These are phyloP conservation scores for Volucella bombylans DNA, from an alignment of 2,888 invertebrate genomes.

Conservation along the genomic window DNA sequence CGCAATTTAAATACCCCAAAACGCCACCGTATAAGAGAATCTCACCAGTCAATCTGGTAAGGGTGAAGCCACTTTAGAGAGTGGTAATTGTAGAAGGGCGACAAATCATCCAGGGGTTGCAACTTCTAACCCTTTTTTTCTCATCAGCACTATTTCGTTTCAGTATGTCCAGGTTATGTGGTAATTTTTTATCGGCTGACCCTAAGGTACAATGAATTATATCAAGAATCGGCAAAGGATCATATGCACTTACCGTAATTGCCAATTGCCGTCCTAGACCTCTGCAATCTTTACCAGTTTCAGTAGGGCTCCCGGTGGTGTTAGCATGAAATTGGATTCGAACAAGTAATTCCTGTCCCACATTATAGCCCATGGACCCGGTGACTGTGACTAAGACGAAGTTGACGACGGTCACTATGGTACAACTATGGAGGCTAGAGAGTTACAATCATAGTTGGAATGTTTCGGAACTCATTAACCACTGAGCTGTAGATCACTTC, in stretches of 20 bases:
- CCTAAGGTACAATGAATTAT: conserved; percentile 71
- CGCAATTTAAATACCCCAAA: conserved; percentile 75
- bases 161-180: conserved; percentile 1
- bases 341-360: conserved; percentile 60
- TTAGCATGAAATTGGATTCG: conserved; percentile 65
- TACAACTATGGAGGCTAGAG: conserved; percentile 34
- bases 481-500: conserved; percentile 55
- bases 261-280: conserved; percentile 68
- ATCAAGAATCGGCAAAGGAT: conserved; percentile 66
- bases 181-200: conserved; percentile 63
- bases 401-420: conserved; percentile 31
- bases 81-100: conserved; percentile 70
- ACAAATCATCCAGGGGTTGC: conserved; percentile 64
- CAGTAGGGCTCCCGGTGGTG: conserved; percentile 40
- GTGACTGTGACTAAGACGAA: conserved; percentile 41
- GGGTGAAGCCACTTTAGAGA: conserved; percentile 64
- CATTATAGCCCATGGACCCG: conserved; percentile 18
- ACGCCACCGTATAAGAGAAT: neutral
- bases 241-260: conserved; percentile 73
- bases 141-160: neutral
- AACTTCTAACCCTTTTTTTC: conserved; percentile 56
- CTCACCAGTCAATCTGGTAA: neutral
- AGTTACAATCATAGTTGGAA: too few species aligned
- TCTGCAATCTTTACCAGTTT: conserved; percentile 20
- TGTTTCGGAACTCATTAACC: conserved; percentile 69